phyloP scores from a whole-genome alignment of 2,113 vertebrate genomes.

The Himantopus leucocephalus region DNA sequence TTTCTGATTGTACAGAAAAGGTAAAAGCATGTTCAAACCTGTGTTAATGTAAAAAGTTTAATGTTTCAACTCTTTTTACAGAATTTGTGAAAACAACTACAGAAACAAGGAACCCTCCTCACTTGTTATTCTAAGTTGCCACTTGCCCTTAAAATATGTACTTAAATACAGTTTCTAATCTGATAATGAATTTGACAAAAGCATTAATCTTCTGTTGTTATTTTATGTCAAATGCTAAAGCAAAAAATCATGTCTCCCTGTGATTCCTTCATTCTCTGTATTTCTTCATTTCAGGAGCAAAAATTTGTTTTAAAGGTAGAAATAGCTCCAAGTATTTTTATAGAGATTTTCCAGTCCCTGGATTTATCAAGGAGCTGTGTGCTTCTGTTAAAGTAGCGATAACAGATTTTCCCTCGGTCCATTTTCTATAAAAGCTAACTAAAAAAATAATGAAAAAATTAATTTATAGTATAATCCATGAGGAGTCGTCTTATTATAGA shows the following conservation, averaged over 20 bases:
- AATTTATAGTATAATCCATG: no score
- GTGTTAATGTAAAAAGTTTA: neutral
- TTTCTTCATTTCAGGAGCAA: neutral
- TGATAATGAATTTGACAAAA: neutral
- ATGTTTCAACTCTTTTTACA: neutral
- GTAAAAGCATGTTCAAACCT: neutral
- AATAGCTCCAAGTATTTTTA: neutral
- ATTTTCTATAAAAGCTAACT: neutral
- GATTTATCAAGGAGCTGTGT: neutral
- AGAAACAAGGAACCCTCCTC: neutral
- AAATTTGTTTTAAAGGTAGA: neutral
- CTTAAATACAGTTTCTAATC: neutral
- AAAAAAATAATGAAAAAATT: neutral
- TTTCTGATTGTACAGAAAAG: neutral
- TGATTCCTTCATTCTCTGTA: neutral
- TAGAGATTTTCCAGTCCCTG: neutral
- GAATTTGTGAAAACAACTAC: neutral
- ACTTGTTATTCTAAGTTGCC: neutral
- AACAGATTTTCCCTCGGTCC: neutral
- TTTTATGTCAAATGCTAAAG: neutral
- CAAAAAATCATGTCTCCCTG: rapidly evolving
- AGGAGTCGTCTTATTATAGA: neutral
- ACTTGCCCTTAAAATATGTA: neutral
- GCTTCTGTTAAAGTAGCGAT: neutral
- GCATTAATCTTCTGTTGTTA: rapidly evolving